phyloP scores from a whole-genome alignment of 2,888 invertebrate genomes.

The Heliconius cydno region DNA sequence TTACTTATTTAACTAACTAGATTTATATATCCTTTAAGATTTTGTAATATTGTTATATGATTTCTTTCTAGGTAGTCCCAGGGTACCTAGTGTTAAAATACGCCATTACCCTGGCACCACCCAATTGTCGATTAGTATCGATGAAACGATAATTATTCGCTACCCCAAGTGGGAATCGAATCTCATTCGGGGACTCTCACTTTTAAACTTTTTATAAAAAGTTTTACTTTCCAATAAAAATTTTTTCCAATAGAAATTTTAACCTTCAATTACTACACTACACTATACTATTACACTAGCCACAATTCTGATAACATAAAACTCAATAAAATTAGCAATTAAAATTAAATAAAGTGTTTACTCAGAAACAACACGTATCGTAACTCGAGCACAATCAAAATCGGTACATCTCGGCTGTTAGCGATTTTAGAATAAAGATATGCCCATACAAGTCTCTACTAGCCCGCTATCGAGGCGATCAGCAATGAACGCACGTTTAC shows the following conservation, averaged over 20 bases:
- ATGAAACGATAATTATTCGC: not conserved
- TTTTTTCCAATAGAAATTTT: too few relatives aligned
- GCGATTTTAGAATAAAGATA: slow-evolving; percentile 2
- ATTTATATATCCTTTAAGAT: not conserved
- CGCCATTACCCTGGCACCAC: not conserved
- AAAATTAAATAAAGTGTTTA: slow-evolving; percentile 21
- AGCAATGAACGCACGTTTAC: slow-evolving; percentile 20
- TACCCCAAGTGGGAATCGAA: not conserved
- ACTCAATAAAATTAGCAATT: not conserved
- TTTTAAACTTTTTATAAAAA: too few relatives aligned
- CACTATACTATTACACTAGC: too few relatives aligned
- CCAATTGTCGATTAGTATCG: not conserved
- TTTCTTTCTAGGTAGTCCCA: not conserved
- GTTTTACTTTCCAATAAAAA: too few relatives aligned
- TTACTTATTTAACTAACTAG: not conserved
- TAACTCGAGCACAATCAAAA: slow-evolving; percentile 28
- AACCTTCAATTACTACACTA: too few relatives aligned
- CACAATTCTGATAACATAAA: slow-evolving; percentile 6
- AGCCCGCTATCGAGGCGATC: not conserved
- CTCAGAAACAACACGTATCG: not conserved
- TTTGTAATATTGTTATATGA: not conserved
- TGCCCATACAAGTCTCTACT: not conserved
- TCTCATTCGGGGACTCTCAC: too few relatives aligned
- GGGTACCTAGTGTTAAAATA: not conserved
- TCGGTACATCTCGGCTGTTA: slow-evolving; percentile 27